These are phyloP conservation scores for Bos taurus DNA, from an alignment of 2,113 vertebrate species.

Conservation along the genomic window ARS-UCD2.0 NC_037343.1:53287501-53288000, in stretches of 20 bases:
- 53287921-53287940: not conserved
- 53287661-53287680: not conserved
- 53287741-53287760: conserved; percentile 22
- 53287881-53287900: not conserved
- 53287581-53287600: not conserved
- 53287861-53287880: not conserved
- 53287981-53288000: accelerated
- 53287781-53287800: conserved; percentile 44
- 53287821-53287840: conserved; percentile 34
- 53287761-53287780: conserved; percentile 43
- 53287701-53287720: not conserved
- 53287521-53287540: not conserved
- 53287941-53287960: not conserved
- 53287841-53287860: conserved; percentile 13
- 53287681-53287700: not conserved
- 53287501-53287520: not conserved
- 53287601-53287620: not conserved
- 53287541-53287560: not conserved
- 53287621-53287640: not conserved
- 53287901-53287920: not conserved
- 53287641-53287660: not conserved
- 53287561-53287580: not conserved
- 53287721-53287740: not conserved
- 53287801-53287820: conserved; percentile 53
- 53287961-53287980: not conserved